Evolutionary conservation across 2,113 vertebrate genomes (phyloP).

Genomic region (Nibea coibor): DNA sequence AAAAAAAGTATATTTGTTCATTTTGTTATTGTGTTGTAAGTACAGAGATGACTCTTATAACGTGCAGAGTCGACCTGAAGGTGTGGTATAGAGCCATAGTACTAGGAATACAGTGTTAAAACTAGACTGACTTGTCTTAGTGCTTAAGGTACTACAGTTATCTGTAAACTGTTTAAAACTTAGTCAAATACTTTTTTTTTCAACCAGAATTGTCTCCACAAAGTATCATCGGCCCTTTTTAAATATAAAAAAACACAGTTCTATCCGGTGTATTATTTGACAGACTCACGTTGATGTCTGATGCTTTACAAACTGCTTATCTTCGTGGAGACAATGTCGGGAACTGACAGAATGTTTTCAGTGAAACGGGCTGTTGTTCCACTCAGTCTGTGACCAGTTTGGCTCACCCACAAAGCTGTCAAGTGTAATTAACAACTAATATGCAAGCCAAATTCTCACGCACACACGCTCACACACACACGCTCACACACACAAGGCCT

Average conservation of each 20-base stretch:
- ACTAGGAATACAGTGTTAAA: background rate
- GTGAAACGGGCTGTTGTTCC: slow-evolving; percentile 69
- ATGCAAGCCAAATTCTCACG: slow-evolving; percentile 52
- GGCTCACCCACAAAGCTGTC: slow-evolving; percentile 77
- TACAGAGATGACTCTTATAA: background rate
- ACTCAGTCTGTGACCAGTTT: slow-evolving; percentile 60
- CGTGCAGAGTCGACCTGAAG: background rate
- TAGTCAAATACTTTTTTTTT: background rate
- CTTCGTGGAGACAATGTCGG: slow-evolving; percentile 21
- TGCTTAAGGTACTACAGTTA: background rate
- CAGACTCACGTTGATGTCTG: background rate
- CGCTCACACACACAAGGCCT: slow-evolving; percentile 54
- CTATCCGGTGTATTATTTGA: no score
- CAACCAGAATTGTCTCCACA: background rate
- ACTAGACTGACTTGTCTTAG: background rate
- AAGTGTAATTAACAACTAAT: slow-evolving; percentile 80
- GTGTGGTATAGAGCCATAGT: background rate
- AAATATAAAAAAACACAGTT: background rate
- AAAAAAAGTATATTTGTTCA: background rate
- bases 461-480: slow-evolving; percentile 49
- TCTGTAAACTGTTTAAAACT: background rate
- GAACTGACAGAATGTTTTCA: slow-evolving; percentile 27
- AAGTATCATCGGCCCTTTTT: background rate
- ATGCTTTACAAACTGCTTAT: background rate
- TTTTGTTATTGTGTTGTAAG: background rate